Evolutionary conservation across 2,888 invertebrate species (phyloP).

Genomic region (Monoplex corrugatus): DNA sequence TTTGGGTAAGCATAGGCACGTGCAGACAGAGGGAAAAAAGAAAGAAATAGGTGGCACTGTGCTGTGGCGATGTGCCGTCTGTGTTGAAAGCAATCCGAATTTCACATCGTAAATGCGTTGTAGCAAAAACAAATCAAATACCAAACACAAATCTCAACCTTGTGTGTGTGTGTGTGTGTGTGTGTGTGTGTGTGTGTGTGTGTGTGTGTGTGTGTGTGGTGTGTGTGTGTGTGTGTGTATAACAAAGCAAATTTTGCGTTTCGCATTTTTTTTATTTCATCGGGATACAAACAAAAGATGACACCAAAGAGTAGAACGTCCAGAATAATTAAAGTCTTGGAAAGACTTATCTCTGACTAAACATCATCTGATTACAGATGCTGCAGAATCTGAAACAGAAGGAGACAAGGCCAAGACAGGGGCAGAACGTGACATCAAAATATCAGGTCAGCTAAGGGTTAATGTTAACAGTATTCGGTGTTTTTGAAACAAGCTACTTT

Average conservation of each 20-base stretch:
- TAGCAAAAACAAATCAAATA: too few relatives aligned
- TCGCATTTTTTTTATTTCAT: too few relatives aligned
- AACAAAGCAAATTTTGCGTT: too few relatives aligned
- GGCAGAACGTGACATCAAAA: neutral
- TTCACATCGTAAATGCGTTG: too few relatives aligned
- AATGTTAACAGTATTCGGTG: neutral
- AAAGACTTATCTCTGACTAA: neutral
- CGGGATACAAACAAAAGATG: too few relatives aligned
- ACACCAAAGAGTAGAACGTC: too few relatives aligned
- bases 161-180: neutral
- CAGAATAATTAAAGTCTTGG: too few relatives aligned
- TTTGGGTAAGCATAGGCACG: too few relatives aligned
- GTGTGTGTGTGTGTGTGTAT: neutral
- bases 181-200: conserved; percentile 21
- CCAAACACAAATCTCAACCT: neutral
- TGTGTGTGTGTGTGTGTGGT: neutral
- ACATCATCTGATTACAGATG: conserved; percentile 32
- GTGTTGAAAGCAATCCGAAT: too few relatives aligned
- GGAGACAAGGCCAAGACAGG: conserved; percentile 26
- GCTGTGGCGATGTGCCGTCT: too few relatives aligned
- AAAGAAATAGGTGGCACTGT: too few relatives aligned
- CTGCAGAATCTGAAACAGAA: conserved; percentile 35
- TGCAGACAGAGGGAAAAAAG: too few relatives aligned
- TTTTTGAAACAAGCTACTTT: neutral
- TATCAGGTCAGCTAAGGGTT: neutral